phyloP scores from a whole-genome alignment of 2,797 vertebrate genomes.

The Sebastolobus altivelis region DNA sequence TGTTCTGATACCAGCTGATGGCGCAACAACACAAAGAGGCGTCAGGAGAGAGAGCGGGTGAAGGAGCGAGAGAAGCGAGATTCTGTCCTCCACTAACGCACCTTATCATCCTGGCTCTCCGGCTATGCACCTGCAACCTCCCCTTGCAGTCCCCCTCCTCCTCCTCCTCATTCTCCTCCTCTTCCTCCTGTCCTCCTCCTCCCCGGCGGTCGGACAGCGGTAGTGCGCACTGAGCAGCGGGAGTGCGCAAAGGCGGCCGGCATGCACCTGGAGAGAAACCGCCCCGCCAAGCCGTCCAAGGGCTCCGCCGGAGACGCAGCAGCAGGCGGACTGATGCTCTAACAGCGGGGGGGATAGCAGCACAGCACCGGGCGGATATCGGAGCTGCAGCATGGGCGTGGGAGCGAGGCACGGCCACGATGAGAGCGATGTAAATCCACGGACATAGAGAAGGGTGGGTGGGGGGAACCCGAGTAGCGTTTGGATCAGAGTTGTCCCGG shows the following conservation, averaged over 20 bases:
- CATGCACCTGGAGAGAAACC: constrained; percentile 71
- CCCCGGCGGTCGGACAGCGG: constrained; percentile 7
- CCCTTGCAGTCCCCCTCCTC: constrained; percentile 16
- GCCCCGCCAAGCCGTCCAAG: constrained; percentile 41
- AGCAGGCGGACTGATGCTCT: constrained; percentile 42
- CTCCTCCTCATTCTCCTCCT: background rate
- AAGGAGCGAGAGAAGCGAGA: constrained; percentile 20
- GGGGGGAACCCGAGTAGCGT: constrained; percentile 19
- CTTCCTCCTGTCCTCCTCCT: constrained; percentile 23
- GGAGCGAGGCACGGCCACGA: constrained; percentile 19
- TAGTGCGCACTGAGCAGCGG: constrained; percentile 36
- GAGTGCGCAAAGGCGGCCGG: constrained; percentile 44
- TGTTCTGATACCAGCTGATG: constrained; percentile 45
- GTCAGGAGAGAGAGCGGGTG: background rate
- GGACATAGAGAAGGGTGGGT: constrained; percentile 25
- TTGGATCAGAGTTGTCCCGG: constrained; percentile 50
- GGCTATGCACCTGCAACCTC: constrained; percentile 60
- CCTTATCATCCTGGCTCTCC: constrained; percentile 43
- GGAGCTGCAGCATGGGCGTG: constrained; percentile 62
- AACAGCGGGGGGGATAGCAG: constrained; percentile 14
- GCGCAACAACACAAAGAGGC: constrained; percentile 38
- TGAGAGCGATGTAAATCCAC: constrained; percentile 35
- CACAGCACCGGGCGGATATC: constrained; percentile 11
- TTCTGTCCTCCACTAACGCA: constrained; percentile 32
- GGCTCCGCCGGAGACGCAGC: constrained; percentile 57